phyloP scores from a whole-genome alignment of 2,113 vertebrate genomes.

The Girardinichthys multiradiatus region DNA sequence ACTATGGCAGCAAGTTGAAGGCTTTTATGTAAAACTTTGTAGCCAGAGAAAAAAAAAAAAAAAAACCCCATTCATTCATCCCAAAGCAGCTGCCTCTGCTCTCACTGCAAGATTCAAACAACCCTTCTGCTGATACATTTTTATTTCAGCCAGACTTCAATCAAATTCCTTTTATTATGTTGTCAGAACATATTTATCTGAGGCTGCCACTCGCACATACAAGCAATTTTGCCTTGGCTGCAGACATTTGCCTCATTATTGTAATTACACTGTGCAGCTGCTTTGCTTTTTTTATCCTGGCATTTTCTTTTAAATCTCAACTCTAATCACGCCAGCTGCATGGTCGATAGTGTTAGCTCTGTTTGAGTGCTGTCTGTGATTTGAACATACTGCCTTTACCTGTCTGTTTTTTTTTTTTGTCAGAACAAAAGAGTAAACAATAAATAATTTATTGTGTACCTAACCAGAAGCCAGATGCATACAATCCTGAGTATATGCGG shows the following conservation, averaged over 20 bases:
- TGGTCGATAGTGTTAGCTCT: background rate
- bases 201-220: background rate
- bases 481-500: no score
- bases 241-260: background rate
- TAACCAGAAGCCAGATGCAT: background rate
- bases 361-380: background rate
- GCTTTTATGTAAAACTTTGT: background rate
- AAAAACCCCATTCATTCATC: background rate
- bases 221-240: background rate
- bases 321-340: background rate
- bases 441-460: background rate
- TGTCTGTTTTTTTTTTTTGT: background rate
- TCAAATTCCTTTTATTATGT: background rate
- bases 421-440: background rate
- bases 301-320: background rate
- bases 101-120: no score
- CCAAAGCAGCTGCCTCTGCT: background rate
- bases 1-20: background rate
- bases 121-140: no score
- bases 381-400: background rate
- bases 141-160: background rate
- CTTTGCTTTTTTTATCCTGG: background rate
- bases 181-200: background rate
- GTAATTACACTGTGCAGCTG: constrained; percentile 7
- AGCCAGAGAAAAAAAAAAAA: background rate